These are phyloP conservation scores for Hippocampus abdominalis DNA, from an alignment of 2,113 vertebrate genomes.

Conservation along the genomic window DNA sequence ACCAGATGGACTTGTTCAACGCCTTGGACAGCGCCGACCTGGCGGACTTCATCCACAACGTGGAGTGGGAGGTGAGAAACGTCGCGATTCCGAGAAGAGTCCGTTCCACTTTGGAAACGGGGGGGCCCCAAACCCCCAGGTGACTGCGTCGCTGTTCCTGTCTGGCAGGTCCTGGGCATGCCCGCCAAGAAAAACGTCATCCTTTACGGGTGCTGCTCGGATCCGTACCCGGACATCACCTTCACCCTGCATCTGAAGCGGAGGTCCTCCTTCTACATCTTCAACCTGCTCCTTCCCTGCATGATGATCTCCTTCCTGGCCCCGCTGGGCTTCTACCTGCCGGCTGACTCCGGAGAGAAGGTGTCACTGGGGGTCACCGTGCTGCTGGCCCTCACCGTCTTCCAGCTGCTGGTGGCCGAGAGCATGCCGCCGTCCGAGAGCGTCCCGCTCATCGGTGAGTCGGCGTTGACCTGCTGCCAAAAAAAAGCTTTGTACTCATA, in stretches of 20 bases:
- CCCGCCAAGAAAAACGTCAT: conserved; percentile 81
- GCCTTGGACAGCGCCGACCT: conserved; percentile 74
- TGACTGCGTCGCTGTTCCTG: background rate
- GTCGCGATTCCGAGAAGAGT: too few species aligned
- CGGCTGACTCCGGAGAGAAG: conserved; percentile 88
- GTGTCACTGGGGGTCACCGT: conserved; percentile 94
- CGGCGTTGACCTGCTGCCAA: background rate
- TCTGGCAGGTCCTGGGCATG: conserved; percentile 78
- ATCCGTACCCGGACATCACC: conserved; percentile 89
- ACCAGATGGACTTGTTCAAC: conserved; percentile 84
- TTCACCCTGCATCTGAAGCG: conserved; percentile 84
- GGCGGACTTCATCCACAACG: conserved; percentile 84
- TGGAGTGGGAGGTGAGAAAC: conserved; percentile 73
- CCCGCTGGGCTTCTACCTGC: conserved; percentile 86
- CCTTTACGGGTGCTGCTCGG: conserved; percentile 87
- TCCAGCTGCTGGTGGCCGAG: conserved; percentile 96
- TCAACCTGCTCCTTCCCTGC: conserved; percentile 90
- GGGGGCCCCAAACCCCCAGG: too few species aligned
- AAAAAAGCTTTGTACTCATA: too few species aligned
- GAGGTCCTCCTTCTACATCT: conserved; percentile 87
- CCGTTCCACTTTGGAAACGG: too few species aligned
- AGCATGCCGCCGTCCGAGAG: conserved; percentile 98
- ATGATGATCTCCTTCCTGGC: conserved; percentile 90
- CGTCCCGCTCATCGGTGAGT: conserved; percentile 86
- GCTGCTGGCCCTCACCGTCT: conserved; percentile 92